Conservation (phyloP, 2,888 invertebrate genomes). For the Hyppa rectilinea region DNA sequence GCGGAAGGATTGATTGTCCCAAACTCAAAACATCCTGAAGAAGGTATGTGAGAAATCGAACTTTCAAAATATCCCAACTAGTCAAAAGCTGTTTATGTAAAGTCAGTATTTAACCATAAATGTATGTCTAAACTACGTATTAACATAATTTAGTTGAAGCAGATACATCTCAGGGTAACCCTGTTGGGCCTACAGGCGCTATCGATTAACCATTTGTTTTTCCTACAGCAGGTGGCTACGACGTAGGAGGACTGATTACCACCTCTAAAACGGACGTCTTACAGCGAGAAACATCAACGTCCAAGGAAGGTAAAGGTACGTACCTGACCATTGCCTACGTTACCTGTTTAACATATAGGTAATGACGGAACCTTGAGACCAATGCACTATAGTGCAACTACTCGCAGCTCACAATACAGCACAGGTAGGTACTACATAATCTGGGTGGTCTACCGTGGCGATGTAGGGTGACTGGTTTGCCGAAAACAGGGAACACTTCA, state of each 20-base stretch:
- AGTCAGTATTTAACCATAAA: neutral
- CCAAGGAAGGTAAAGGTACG: constrained; percentile 67
- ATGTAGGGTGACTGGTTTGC: neutral
- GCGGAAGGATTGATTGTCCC: constrained; percentile 97
- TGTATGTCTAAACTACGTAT: neutral
- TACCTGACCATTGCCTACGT: neutral
- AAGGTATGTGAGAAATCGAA: constrained; percentile 91
- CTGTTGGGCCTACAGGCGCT: neutral
- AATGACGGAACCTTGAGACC: neutral
- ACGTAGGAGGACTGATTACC: constrained; percentile 97
- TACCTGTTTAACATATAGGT: neutral
- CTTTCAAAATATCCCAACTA: neutral
- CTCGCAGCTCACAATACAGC: neutral
- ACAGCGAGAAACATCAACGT: constrained; percentile 78
- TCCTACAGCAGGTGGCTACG: constrained; percentile 94
- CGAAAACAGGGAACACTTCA: too few species aligned
- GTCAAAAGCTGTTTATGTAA: neutral
- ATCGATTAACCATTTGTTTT: neutral
- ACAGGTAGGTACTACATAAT: neutral
- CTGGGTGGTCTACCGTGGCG: neutral
- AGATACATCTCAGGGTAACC: neutral
- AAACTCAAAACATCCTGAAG: constrained; percentile 95
- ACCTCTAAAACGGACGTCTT: constrained; percentile 95
- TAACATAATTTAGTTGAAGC: neutral
- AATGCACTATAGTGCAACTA: neutral